Conservation (phyloP, 2,113 vertebrate species). For the Otis tarda region DNA sequence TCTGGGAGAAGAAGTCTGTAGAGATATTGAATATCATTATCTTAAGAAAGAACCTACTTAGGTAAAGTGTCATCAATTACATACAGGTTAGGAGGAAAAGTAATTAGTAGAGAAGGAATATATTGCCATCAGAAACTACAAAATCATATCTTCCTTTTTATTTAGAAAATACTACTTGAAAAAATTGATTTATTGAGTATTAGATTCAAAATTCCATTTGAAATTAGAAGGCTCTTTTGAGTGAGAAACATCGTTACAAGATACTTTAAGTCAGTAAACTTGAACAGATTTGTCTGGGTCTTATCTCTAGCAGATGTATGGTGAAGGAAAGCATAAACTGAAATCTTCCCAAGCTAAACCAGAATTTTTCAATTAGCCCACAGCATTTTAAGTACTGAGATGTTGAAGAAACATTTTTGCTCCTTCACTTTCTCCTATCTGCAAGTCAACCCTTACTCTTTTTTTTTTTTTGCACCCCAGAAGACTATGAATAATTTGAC, state of each 20-base stretch:
- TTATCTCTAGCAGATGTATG: neutral
- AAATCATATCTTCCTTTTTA: neutral
- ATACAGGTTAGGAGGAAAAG: neutral
- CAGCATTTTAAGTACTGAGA: neutral
- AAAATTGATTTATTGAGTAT: neutral
- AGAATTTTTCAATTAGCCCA: neutral
- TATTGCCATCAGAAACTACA: neutral
- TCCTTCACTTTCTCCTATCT: neutral
- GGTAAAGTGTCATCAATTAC: neutral
- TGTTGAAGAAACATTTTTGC: neutral
- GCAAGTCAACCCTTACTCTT: neutral
- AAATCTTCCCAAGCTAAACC: neutral
- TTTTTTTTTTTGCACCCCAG: neutral
- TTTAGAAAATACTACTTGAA: neutral
- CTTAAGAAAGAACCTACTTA: constrained; percentile 4
- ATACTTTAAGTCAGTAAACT: neutral
- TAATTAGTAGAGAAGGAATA: neutral
- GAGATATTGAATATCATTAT: neutral
- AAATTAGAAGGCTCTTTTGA: neutral
- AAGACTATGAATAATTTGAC: neutral
- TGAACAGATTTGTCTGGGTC: neutral
- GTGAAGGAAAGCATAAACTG: neutral
- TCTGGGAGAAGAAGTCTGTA: neutral
- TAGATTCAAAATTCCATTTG: neutral
- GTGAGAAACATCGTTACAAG: neutral